These are phyloP conservation scores for Phalacrocorax aristotelis DNA, from an alignment of 2,113 vertebrate genomes.

Conservation along the genomic window DNA sequence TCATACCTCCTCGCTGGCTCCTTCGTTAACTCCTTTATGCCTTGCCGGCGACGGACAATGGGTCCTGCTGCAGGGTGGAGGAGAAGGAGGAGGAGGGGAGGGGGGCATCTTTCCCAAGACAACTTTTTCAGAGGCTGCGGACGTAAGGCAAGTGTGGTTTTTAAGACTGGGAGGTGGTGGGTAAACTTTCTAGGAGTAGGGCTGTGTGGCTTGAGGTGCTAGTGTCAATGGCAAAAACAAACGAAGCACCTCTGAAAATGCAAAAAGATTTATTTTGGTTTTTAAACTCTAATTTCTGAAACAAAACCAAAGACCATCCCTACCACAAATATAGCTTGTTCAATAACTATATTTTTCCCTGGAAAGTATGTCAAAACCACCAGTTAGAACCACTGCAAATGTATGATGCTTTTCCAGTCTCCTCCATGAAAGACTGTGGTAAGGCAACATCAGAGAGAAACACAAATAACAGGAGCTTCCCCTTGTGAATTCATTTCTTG, in stretches of 20 bases:
- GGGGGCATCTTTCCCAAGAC: conserved; percentile 24
- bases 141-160: background rate
- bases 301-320: background rate
- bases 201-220: background rate
- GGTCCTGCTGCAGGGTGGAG: background rate
- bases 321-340: background rate
- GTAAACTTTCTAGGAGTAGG: background rate
- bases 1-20: conserved; percentile 59
- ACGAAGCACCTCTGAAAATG: accelerated
- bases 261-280: background rate
- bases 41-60: conserved; percentile 47
- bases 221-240: background rate
- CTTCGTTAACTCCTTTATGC: conserved; percentile 57
- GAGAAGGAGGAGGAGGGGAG: background rate
- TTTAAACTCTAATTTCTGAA: background rate
- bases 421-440: background rate
- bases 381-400: background rate
- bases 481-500: background rate
- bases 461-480: background rate
- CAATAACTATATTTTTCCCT: background rate
- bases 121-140: background rate
- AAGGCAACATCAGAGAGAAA: background rate
- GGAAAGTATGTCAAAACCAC: background rate
- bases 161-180: background rate
- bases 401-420: background rate